phyloP scores from a whole-genome alignment of 2,888 invertebrate genomes.

The Eurytoma californica region DNA sequence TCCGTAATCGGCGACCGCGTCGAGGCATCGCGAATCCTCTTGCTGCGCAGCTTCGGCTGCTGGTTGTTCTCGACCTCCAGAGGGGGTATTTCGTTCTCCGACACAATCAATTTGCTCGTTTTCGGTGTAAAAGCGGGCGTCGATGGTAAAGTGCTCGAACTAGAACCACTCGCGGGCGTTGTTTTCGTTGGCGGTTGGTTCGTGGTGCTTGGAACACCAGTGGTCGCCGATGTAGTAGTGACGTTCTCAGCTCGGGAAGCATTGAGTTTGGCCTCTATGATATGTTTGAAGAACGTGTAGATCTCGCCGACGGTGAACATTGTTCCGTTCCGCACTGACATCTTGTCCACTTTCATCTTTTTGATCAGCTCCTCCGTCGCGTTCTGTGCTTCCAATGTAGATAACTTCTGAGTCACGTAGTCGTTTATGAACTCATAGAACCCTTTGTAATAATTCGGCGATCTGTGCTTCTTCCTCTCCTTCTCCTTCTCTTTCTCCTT shows the following conservation, averaged over 20 bases:
- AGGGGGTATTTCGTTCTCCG: slow-evolving; percentile 71
- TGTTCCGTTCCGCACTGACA: slow-evolving; percentile 70
- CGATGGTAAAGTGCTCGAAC: slow-evolving; percentile 1
- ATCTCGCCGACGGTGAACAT: slow-evolving; percentile 71
- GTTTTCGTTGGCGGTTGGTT: background rate
- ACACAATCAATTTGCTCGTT: slow-evolving; percentile 59
- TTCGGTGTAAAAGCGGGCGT: slow-evolving; percentile 45
- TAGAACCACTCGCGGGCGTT: background rate
- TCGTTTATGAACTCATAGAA: slow-evolving; percentile 73
- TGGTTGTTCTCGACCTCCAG: slow-evolving; percentile 62
- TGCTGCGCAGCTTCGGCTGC: slow-evolving; percentile 69
- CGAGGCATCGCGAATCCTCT: slow-evolving; percentile 69
- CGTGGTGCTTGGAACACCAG: background rate
- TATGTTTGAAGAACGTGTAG: slow-evolving; percentile 74
- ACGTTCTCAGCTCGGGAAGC: slow-evolving; percentile 55
- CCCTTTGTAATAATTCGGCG: slow-evolving; percentile 70
- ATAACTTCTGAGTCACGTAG: slow-evolving; percentile 69
- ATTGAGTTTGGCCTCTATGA: slow-evolving; percentile 73
- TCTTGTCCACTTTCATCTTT: slow-evolving; percentile 70
- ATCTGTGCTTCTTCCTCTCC: slow-evolving; percentile 67
- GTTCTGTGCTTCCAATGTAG: slow-evolving; percentile 67
- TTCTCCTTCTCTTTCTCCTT: slow-evolving; percentile 64
- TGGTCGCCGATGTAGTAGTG: slow-evolving; percentile 30
- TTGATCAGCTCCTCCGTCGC: slow-evolving; percentile 69
- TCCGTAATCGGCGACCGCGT: slow-evolving; percentile 56